Base-by-base conservation (phyloP, 1,140 invertebrate species). In the Anadara kagoshimensis region DNA sequence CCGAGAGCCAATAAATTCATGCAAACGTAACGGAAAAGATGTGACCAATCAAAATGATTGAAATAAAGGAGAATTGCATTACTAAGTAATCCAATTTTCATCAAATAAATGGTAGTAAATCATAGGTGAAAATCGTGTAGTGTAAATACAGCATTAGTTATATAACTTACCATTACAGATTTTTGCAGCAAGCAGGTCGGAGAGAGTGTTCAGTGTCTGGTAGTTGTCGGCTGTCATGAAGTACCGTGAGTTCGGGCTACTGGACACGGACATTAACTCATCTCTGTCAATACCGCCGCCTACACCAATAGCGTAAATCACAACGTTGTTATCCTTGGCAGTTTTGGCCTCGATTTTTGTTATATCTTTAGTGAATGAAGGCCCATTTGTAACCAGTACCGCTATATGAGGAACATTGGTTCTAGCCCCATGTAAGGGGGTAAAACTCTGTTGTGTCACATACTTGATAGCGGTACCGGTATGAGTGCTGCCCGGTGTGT, bases 401-500 rank as follows among this genome's bases (percentile, higher is more conserved):
- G 78, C 75, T 18, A 84, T 70, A 53, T 84, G 81, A 5, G 78
- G 75, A 1, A 77, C 77, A 24, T 61, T 70, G 14, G 69, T 44
- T 22, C 82, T 49, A 24, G 70, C 68, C 1, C 85, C 85, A 29
- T 81, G 62, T 11, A 57, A 16, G 11, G 59, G 43, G 14, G 62
- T 76, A 59, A 85, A 86, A n/a, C 77, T 69, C 26, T 80, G 67
- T 22, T 80, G 53, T 12, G 64, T 57, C 18, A 79, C 76, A 24
- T 75, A 77, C 56, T 79, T 78, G n/a, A 87, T 22, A 14, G 81
- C 83, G 22, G 71, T 65, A 2, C 73, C 75, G 5, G 81, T 84
- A 64, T 82, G 75, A 16, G 86, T 78, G 18, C 66, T 69, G 24
- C 80, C 84, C 18, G 78, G 73, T 3, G 54, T 57, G 62, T 83